Evolutionary conservation across 30 jellyfish, hydroid and myxozoan genomes (phyloP).

Genomic region (Chrysaora quinquecirrha): DNA sequence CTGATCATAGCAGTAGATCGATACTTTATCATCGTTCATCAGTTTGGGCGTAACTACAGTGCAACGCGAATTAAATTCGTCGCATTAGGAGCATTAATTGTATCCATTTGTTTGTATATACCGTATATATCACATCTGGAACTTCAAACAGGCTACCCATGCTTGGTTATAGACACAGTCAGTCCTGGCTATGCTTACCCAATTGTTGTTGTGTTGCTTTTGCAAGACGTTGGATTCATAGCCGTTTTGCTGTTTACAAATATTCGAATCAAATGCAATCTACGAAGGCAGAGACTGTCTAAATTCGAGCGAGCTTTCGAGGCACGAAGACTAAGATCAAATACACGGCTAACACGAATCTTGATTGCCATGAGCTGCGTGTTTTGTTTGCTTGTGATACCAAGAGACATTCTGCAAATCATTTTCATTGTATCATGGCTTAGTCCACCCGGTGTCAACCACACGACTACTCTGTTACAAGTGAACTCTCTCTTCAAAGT

Average conservation of each 20-base stretch:
- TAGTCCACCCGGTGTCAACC: constrained; percentile 52
- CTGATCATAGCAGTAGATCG: constrained; percentile 88
- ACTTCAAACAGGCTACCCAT: constrained; percentile 6
- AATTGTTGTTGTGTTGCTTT: constrained; percentile 46
- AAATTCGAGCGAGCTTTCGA: constrained; percentile 34
- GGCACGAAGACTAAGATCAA: constrained; percentile 56
- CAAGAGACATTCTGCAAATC: constrained; percentile 82
- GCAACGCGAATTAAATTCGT: constrained; percentile 38
- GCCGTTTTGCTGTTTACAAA: constrained; percentile 69
- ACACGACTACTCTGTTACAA: constrained; percentile 26
- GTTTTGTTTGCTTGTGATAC: constrained; percentile 78
- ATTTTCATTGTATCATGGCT: constrained; percentile 76
- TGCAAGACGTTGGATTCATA: constrained; percentile 69
- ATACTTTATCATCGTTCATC: constrained; percentile 73
- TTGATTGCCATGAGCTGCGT: constrained; percentile 77
- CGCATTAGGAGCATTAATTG: constrained; percentile 37
- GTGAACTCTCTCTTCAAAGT: constrained; percentile 77
- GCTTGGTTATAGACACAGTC: constrained; percentile 35
- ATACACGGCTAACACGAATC: constrained; percentile 66
- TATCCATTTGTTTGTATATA: constrained; percentile 51
- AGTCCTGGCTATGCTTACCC: constrained; percentile 62
- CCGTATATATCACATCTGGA: constrained; percentile 53
- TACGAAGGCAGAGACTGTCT: constrained; percentile 37
- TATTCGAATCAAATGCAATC: constrained; percentile 30
- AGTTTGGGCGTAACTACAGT: constrained; percentile 76